Evolutionary conservation across 2,888 invertebrate genomes (phyloP).

Genomic region (Gibbula magus): DNA sequence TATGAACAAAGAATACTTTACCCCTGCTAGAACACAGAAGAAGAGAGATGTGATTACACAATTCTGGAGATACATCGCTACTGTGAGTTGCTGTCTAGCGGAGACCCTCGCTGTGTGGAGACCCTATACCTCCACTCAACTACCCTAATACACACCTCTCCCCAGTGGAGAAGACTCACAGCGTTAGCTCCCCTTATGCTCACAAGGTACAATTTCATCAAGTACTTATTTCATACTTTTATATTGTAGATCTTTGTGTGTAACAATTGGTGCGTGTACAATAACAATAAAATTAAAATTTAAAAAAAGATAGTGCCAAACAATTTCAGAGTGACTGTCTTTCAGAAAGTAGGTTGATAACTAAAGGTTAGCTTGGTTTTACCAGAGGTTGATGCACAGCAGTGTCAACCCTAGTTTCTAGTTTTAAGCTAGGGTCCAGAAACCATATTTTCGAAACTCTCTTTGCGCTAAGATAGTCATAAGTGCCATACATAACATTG

Average conservation of each 20-base stretch:
- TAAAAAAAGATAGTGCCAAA: too few species aligned
- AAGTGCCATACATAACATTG: too few species aligned
- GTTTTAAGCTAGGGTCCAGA: too few species aligned
- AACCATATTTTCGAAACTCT: too few species aligned
- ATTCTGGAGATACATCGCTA: slow-evolving; percentile 66
- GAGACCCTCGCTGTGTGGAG: slow-evolving; percentile 69
- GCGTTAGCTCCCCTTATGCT: slow-evolving; percentile 25
- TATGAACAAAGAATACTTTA: not conserved
- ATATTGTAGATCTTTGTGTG: not conserved
- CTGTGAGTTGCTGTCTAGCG: slow-evolving; percentile 60
- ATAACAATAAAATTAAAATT: too few species aligned
- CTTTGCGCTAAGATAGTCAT: too few species aligned
- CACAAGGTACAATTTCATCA: slow-evolving; percentile 40
- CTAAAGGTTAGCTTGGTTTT: not conserved
- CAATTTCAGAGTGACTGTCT: too few species aligned
- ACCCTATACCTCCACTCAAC: slow-evolving; percentile 60
- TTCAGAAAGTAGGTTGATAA: not conserved
- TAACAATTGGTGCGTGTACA: too few species aligned
- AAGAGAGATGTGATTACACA: slow-evolving; percentile 65
- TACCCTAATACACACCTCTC: slow-evolving; percentile 44
- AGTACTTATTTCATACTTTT: not conserved
- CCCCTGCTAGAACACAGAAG: slow-evolving; percentile 53
- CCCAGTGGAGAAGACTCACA: slow-evolving; percentile 48
- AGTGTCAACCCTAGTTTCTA: too few species aligned
- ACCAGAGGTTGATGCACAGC: not conserved